phyloP scores from a whole-genome alignment of 1,140 invertebrate species.

The Berghia stephanieae region DNA sequence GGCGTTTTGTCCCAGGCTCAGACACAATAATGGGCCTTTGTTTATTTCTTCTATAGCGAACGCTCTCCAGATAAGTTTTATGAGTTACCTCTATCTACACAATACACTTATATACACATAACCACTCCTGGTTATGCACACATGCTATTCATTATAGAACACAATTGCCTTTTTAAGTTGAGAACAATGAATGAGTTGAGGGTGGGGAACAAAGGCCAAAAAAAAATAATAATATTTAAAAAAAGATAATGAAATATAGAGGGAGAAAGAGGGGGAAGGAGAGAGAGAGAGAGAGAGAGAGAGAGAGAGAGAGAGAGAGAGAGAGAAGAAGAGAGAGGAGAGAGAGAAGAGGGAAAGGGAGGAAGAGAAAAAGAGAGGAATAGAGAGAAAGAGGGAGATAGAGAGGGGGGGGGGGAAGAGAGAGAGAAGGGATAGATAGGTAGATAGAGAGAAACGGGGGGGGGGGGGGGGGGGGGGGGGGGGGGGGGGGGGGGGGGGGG shows the following conservation, averaged over 20 bases:
- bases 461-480: no score
- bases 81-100: neutral
- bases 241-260: neutral
- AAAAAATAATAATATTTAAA: neutral
- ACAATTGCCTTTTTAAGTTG: neutral
- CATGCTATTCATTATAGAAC: neutral
- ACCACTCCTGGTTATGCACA: neutral
- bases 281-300: neutral
- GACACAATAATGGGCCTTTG: neutral
- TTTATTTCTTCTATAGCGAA: neutral
- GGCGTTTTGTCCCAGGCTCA: neutral
- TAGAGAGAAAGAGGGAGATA: neutral
- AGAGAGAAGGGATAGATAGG: neutral
- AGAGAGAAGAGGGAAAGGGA: neutral
- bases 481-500: no score
- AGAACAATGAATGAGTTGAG: neutral
- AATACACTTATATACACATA: neutral
- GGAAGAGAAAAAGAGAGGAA: conserved; percentile 3
- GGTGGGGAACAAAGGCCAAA: neutral
- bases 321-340: neutral
- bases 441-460: conserved; percentile 4
- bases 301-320: neutral
- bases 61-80: neutral
- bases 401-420: neutral
- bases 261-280: neutral